A percentile compares a stretch with the other conserved stretches of the same genome.
Conservation (phyloP, 2,888 invertebrate species). For the Imbricaverruca yamaguchii region DNA sequence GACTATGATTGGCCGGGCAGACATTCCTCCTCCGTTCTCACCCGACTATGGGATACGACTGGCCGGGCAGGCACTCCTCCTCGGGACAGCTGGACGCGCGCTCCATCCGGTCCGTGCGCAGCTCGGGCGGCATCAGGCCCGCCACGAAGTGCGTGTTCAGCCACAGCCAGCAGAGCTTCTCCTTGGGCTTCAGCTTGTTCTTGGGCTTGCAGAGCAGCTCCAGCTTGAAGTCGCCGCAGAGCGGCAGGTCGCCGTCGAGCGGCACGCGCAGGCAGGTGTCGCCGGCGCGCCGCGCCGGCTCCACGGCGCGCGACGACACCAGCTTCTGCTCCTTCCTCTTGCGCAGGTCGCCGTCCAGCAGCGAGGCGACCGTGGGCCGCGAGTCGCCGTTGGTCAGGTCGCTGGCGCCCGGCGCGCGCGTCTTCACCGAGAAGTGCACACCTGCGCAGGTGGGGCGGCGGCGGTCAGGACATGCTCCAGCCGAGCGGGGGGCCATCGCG, state of each 20-base stretch:
- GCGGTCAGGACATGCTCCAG: too few relatives aligned
- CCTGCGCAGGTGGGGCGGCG: too few relatives aligned
- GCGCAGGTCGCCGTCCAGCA: neutral
- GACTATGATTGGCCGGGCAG: too few relatives aligned
- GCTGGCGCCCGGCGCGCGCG: too few relatives aligned
- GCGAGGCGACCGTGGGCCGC: too few relatives aligned
- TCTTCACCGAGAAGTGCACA: too few relatives aligned
- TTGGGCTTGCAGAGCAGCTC: conserved; percentile 2
- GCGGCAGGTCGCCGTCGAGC: neutral
- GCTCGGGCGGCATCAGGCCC: neutral
- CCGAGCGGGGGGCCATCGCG: too few relatives aligned
- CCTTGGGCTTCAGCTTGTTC: conserved; percentile 1
- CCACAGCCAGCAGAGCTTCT: conserved; percentile 12
- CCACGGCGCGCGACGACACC: neutral
- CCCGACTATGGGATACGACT: neutral
- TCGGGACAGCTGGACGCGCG: neutral
- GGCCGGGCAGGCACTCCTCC: neutral
- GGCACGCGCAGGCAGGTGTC: neutral
- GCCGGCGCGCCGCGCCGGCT: neutral
- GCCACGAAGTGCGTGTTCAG: neutral
- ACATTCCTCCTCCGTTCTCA: neutral
- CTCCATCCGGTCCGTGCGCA: neutral
- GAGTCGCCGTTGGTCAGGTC: too few relatives aligned
- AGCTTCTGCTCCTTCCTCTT: neutral
- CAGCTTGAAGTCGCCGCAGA: conserved; percentile 10